Conservation (phyloP, 2,113 vertebrate genomes). For the Oplegnathus fasciatus region DNA sequence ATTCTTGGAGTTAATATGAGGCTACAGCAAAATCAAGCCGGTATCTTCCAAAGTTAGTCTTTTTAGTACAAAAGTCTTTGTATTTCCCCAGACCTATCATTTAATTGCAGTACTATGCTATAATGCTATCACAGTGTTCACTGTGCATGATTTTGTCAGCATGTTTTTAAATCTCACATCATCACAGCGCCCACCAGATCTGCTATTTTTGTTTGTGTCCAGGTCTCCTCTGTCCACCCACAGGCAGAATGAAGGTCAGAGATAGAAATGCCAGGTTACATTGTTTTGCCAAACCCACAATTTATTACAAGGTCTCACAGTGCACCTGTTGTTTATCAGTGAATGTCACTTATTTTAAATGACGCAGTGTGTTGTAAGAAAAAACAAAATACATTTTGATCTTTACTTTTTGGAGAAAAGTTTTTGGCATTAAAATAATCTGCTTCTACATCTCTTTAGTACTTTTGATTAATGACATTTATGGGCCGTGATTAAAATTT, state of each 20-base stretch:
- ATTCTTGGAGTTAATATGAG: not conserved
- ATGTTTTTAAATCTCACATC: conserved; percentile 40
- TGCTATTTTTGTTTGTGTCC: conserved; percentile 54
- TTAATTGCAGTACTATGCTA: not conserved
- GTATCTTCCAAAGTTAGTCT: not conserved
- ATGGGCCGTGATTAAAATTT: conserved; percentile 1
- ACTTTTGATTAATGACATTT: conserved; percentile 27
- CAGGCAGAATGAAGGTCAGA: conserved; percentile 62
- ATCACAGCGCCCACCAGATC: conserved; percentile 37
- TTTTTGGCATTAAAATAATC: not conserved
- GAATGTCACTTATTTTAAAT: not conserved
- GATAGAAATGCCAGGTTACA: conserved; percentile 47
- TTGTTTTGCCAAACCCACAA: conserved; percentile 39
- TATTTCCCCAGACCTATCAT: not conserved
- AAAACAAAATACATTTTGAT: not conserved
- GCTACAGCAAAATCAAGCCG: not conserved
- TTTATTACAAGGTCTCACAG: not conserved
- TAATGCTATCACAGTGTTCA: not conserved
- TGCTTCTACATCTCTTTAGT: conserved; percentile 14
- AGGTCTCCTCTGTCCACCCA: conserved; percentile 63
- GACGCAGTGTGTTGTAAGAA: not conserved
- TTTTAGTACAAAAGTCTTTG: not conserved
- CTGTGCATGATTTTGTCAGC: conserved; percentile 8
- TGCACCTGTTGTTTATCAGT: conserved; percentile 22
- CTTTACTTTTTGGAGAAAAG: not conserved